phyloP scores from a whole-genome alignment of 2,888 invertebrate genomes.

The Pristionchus maxplancki region DNA sequence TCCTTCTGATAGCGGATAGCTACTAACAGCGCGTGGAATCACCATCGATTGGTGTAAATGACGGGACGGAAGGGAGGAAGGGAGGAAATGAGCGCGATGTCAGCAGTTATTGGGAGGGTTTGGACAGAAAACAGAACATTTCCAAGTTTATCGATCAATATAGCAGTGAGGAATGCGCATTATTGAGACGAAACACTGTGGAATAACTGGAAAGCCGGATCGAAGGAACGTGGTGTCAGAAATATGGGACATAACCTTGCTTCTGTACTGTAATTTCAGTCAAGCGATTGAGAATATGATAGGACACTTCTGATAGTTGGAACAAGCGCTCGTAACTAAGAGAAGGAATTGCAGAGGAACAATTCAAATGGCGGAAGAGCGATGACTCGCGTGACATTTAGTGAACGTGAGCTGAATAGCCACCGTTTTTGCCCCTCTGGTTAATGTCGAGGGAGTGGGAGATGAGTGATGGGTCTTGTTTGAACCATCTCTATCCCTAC shows the following conservation, averaged over 20 bases:
- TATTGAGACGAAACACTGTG: too few species aligned
- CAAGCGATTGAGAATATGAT: too few species aligned
- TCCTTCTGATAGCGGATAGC: constrained; percentile 2
- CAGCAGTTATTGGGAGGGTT: too few species aligned
- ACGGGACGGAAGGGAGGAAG: neutral
- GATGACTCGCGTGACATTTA: neutral
- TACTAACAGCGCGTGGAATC: neutral
- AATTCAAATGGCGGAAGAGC: neutral
- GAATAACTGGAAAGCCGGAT: too few species aligned
- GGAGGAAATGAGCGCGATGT: neutral
- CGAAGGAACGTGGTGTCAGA: too few species aligned
- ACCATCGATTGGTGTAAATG: constrained; percentile 24
- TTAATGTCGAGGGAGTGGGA: neutral
- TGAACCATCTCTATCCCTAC: neutral
- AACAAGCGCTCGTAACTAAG: neutral
- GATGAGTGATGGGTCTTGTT: neutral
- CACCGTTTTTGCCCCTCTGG: constrained; percentile 14
- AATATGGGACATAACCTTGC: too few species aligned
- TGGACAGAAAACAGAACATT: too few species aligned
- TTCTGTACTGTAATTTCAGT: too few species aligned
- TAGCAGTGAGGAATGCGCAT: too few species aligned
- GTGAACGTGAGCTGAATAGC: neutral
- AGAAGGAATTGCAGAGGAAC: neutral
- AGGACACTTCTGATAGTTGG: too few species aligned
- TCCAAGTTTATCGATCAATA: too few species aligned